Evolutionary conservation across 2,797 vertebrate species (phyloP).

Genomic region (Gymnoscopelus microlampas): DNA sequence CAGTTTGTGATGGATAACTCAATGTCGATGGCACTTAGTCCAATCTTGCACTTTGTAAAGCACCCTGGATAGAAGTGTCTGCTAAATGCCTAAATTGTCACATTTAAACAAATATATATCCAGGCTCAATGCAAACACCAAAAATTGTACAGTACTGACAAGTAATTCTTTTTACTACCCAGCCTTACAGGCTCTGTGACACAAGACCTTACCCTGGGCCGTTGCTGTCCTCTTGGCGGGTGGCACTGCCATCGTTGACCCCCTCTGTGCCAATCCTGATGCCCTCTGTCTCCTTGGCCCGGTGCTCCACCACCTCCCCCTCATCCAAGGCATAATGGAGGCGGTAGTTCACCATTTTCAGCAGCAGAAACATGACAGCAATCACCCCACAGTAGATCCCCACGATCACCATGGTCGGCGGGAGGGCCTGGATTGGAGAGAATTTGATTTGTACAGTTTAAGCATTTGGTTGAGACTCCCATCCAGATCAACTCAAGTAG

Average conservation of each 20-base stretch:
- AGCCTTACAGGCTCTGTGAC: not conserved
- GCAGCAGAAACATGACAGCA: conserved; percentile 92
- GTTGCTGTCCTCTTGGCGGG: conserved; percentile 91
- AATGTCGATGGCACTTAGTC: too few relatives aligned
- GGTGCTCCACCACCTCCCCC: conserved; percentile 94
- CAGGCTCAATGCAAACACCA: too few relatives aligned
- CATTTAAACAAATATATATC: too few relatives aligned
- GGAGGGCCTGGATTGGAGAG: conserved; percentile 86
- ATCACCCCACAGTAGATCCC: conserved; percentile 98
- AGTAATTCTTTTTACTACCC: too few relatives aligned
- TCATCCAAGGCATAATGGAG: conserved; percentile 96
- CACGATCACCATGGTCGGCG: conserved; percentile 96
- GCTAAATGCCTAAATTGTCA: too few relatives aligned
- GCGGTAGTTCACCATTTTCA: conserved; percentile 97
- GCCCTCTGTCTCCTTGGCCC: conserved; percentile 85
- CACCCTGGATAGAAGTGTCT: too few relatives aligned
- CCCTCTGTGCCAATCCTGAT: conserved; percentile 84
- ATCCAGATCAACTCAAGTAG: too few relatives aligned
- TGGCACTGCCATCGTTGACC: conserved; percentile 77
- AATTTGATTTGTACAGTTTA: not conserved
- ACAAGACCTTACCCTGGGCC: conserved; percentile 89
- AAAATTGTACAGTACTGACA: too few relatives aligned
- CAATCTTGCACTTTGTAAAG: too few relatives aligned
- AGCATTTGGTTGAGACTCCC: too few relatives aligned
- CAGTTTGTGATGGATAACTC: too few relatives aligned